Conservation (phyloP, 2,888 invertebrate genomes). For the Ecliptopera silaceata region DNA sequence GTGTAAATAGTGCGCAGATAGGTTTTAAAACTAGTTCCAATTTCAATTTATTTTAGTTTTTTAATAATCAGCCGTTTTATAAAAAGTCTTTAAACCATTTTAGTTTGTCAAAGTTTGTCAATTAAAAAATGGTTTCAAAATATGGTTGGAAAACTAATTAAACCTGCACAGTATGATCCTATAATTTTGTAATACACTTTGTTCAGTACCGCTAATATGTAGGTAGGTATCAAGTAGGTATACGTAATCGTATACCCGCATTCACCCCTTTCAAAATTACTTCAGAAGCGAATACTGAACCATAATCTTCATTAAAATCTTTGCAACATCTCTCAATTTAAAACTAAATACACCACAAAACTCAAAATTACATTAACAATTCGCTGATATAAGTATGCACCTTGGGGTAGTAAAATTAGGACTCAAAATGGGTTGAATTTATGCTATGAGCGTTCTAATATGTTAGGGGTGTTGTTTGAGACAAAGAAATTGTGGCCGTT, state of each 20-base stretch:
- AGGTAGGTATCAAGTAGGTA: no score
- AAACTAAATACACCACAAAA: conserved; percentile 33
- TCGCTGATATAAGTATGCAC: conserved; percentile 9
- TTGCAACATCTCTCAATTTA: conserved; percentile 48
- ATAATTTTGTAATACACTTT: not conserved
- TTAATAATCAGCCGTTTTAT: no score
- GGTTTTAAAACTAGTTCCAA: no score
- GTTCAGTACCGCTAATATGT: conserved; percentile 1
- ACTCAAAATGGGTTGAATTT: conserved; percentile 20
- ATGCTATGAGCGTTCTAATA: conserved; percentile 54
- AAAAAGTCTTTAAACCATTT: no score
- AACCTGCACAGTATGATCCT: not conserved
- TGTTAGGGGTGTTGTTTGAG: conserved; percentile 60
- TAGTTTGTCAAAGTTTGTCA: no score
- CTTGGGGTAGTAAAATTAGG: conserved; percentile 3
- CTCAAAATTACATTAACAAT: conserved; percentile 25
- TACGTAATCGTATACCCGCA: conserved; percentile 8
- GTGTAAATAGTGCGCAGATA: no score
- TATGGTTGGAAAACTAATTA: no score
- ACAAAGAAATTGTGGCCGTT: conserved; percentile 57
- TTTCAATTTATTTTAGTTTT: no score
- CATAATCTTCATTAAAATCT: conserved; percentile 50
- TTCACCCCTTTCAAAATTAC: conserved; percentile 30
- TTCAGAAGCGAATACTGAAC: conserved; percentile 33
- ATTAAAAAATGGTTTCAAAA: no score